Conservation (phyloP, 2,797 vertebrate genomes). For the Nyctalus aviator region DNA sequence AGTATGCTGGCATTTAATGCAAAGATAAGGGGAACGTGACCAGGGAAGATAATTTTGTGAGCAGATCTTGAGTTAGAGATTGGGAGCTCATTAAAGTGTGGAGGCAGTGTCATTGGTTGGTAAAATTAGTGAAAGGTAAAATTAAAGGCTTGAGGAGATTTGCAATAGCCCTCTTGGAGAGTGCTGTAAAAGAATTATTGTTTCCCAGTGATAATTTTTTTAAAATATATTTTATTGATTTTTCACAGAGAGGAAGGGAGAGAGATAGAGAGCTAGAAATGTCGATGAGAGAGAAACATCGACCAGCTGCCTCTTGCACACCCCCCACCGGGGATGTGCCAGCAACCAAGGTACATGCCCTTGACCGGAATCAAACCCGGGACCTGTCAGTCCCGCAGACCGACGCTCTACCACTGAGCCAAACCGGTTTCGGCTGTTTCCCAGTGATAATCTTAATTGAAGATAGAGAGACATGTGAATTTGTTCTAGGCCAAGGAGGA, state of each 20-base stretch:
- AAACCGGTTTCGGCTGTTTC: not conserved
- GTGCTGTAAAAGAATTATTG: conserved; percentile 31
- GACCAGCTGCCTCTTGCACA: too few species aligned
- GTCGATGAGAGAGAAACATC: too few species aligned
- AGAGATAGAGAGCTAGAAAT: too few species aligned
- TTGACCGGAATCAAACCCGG: too few species aligned
- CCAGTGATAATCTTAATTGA: not conserved
- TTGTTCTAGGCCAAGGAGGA: not conserved
- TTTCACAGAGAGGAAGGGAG: too few species aligned
- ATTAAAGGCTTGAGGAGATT: conserved; percentile 13
- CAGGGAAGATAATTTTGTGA: not conserved
- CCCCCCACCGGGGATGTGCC: too few species aligned
- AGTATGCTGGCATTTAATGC: conserved; percentile 10
- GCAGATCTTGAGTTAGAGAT: conserved; percentile 36
- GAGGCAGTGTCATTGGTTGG: not conserved
- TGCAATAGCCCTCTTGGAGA: conserved; percentile 9
- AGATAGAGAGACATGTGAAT: not conserved
- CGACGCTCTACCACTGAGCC: too few species aligned
- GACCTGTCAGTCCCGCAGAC: too few species aligned
- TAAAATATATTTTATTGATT: too few species aligned
- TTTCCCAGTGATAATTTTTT: not conserved
- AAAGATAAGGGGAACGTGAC: not conserved
- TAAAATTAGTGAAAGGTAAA: not conserved
- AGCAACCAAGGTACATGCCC: too few species aligned
- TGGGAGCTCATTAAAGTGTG: not conserved